A percentile compares a stretch with the other conserved stretches of the same genome.
phyloP scores from a whole-genome alignment of 2,888 invertebrate genomes.

The Metallyticus violacea region DNA sequence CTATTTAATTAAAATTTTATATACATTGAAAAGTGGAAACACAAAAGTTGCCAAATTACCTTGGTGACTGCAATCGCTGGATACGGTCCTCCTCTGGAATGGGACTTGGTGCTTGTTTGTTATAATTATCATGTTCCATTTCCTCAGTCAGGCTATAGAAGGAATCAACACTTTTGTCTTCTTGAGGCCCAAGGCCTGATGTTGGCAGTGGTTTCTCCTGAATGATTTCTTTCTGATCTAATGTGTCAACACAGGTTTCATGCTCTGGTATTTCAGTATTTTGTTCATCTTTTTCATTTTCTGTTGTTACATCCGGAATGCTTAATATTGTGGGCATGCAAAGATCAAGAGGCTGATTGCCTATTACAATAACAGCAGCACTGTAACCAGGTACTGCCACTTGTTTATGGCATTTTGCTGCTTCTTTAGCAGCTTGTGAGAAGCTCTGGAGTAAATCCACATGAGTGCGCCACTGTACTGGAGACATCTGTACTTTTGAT shows the following conservation, averaged over 20 bases:
- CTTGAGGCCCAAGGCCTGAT: background rate
- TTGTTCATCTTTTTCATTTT: background rate
- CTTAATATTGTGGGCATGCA: background rate
- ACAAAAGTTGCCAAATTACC: background rate
- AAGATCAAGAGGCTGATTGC: conserved; percentile 1
- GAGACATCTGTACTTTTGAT: conserved; percentile 31
- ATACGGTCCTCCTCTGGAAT: conserved; percentile 2
- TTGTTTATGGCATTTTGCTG: conserved; percentile 20
- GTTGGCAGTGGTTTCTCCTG: background rate
- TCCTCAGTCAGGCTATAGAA: conserved; percentile 18
- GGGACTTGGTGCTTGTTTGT: background rate
- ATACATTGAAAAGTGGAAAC: background rate
- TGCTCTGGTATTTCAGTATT: background rate
- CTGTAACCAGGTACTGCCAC: conserved; percentile 9
- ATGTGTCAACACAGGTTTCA: background rate
- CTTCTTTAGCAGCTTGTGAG: conserved; percentile 34
- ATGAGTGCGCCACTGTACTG: conserved; percentile 44
- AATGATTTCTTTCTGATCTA: background rate
- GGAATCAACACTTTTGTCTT: conserved; percentile 9
- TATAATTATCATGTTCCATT: background rate
- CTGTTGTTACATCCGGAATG: background rate
- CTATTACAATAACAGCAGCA: conserved; percentile 20
- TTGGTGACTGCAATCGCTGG: background rate
- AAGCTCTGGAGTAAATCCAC: conserved; percentile 38
- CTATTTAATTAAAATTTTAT: too few relatives aligned